Conservation (phyloP, 1,140 invertebrate species). For the Mamestra configurata region DNA sequence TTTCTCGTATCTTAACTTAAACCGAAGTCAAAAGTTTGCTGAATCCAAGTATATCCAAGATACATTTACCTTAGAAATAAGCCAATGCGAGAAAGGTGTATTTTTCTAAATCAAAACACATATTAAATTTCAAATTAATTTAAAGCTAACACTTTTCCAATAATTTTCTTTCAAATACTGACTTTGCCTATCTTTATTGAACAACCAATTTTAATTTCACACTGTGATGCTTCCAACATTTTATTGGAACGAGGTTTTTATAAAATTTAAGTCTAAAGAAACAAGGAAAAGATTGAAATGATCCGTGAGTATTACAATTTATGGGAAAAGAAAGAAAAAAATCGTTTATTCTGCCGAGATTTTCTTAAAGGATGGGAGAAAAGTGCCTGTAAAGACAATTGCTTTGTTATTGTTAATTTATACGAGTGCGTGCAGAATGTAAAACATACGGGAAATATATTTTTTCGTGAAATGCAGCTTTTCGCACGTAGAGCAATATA, state of each 20-base stretch:
- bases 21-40: no score
- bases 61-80: background rate
- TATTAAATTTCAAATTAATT: constrained; percentile 6
- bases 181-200: background rate
- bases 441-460: background rate
- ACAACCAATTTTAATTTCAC: constrained; percentile 13
- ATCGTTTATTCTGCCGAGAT: constrained; percentile 9
- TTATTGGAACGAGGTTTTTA: constrained; percentile 28
- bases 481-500: constrained; percentile 1
- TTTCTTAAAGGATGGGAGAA: background rate
- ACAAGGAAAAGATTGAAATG: constrained; percentile 38
- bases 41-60: no score
- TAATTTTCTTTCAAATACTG: constrained; percentile 7
- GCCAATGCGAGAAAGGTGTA: background rate
- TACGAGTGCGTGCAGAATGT: no score
- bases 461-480: background rate
- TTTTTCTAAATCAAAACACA: background rate
- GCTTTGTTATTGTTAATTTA: no score
- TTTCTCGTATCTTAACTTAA: no score
- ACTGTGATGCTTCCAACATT: background rate
- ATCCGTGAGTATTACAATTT: constrained; percentile 18
- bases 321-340: constrained; percentile 12
- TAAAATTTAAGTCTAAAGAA: constrained; percentile 19
- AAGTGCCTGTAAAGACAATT: background rate
- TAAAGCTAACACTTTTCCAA: background rate